Evolutionary conservation across 2,888 invertebrate genomes (phyloP).

Genomic region (Acleris literana): DNA sequence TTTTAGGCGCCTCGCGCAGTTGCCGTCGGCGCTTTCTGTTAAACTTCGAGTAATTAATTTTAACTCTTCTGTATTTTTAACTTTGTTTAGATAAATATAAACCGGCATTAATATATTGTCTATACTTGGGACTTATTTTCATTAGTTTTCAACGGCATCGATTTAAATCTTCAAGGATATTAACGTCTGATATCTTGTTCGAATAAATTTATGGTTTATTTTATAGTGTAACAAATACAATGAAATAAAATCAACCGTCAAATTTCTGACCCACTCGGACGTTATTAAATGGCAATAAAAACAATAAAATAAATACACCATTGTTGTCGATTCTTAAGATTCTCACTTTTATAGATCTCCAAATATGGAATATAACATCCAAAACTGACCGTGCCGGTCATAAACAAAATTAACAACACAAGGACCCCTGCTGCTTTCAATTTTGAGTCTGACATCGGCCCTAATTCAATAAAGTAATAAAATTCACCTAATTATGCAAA

Average conservation of each 20-base stretch:
- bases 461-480: constrained; percentile 84
- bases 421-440: constrained; percentile 80
- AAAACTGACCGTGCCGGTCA: constrained; percentile 79
- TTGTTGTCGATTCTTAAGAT: constrained; percentile 72
- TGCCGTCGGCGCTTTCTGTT: constrained; percentile 19
- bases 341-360: constrained; percentile 74
- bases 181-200: constrained; percentile 33
- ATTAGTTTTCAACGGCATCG: constrained; percentile 29
- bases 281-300: constrained; percentile 64
- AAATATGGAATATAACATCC: constrained; percentile 77
- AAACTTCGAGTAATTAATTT: constrained; percentile 23
- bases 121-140: constrained; percentile 13
- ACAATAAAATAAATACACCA: constrained; percentile 74
- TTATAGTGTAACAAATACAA: constrained; percentile 36
- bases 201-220: constrained; percentile 24
- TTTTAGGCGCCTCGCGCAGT: constrained; percentile 13
- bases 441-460: constrained; percentile 82
- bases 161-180: constrained; percentile 19
- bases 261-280: constrained; percentile 43
- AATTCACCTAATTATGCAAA: constrained; percentile 84
- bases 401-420: constrained; percentile 84
- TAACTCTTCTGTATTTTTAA: constrained; percentile 12
- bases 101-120: constrained; percentile 9
- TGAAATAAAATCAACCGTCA: constrained; percentile 48
- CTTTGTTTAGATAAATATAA: constrained; percentile 24